A percentile compares a stretch with the other conserved stretches of the same genome.
These are phyloP conservation scores for Atlantisia rogersi DNA, from an alignment of 2,113 vertebrate species.

Conservation along the genomic window DNA sequence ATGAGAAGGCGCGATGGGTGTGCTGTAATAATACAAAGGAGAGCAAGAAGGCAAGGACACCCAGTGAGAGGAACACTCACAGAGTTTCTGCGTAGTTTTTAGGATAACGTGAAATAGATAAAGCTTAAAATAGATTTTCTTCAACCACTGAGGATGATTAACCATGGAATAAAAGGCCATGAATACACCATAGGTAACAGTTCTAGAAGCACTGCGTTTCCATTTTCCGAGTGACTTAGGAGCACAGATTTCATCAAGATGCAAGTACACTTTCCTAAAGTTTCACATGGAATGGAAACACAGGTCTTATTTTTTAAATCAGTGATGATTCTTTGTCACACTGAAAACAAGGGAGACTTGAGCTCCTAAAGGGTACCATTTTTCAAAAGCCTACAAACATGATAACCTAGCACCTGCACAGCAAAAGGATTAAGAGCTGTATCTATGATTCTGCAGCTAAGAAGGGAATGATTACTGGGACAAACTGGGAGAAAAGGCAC, in stretches of 20 bases:
- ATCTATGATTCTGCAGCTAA: neutral
- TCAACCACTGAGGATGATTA: constrained; percentile 11
- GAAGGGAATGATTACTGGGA: neutral
- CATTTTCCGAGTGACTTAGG: neutral
- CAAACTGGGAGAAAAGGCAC: neutral
- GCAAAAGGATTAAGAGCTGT: neutral
- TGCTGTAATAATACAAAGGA: constrained; percentile 13
- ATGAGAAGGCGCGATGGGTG: neutral
- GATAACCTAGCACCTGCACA: neutral
- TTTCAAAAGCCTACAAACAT: neutral
- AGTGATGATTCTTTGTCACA: neutral
- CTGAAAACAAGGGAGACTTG: neutral
- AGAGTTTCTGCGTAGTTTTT: neutral
- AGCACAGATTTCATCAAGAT: neutral
- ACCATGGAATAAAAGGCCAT: neutral
- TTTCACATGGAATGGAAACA: neutral
- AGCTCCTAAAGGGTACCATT: neutral
- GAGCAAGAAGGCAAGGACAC: constrained; percentile 37
- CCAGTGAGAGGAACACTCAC: neutral
- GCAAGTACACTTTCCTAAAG: neutral
- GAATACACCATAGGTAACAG: neutral
- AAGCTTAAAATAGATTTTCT: neutral
- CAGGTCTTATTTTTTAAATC: neutral
- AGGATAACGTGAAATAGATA: neutral
- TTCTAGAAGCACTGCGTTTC: neutral